phyloP scores from a whole-genome alignment of 2,888 invertebrate species.

The Chaetogeoica ovagalla region DNA sequence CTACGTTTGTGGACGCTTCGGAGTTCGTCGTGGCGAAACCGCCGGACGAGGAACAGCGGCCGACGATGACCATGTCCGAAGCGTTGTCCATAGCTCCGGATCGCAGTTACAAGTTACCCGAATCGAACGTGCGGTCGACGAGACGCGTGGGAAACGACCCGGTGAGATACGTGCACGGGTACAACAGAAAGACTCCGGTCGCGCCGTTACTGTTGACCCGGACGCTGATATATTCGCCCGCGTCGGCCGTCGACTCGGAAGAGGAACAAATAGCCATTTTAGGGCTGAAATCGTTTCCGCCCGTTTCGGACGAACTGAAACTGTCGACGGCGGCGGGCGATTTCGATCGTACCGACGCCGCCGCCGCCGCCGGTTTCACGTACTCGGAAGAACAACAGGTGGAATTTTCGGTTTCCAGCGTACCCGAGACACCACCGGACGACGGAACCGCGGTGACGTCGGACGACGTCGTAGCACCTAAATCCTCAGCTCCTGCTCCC shows the following conservation, averaged over 20 bases:
- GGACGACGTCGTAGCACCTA: too few species aligned
- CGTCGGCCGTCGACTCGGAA: conserved; percentile 29
- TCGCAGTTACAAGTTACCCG: conserved; percentile 63
- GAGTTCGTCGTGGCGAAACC: not conserved
- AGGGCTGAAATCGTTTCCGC: conserved; percentile 47
- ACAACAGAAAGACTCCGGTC: conserved; percentile 22
- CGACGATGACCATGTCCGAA: conserved; percentile 64
- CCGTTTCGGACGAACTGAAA: conserved; percentile 53
- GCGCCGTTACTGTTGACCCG: conserved; percentile 19
- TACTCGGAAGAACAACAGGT: not conserved
- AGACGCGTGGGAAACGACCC: conserved; percentile 34
- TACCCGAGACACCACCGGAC: not conserved
- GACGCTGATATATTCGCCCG: conserved; percentile 34
- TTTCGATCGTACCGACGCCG: conserved; percentile 28
- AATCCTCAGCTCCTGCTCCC: not conserved
- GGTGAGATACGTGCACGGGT: conserved; percentile 43
- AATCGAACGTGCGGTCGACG: not conserved
- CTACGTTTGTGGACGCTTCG: conserved; percentile 56
- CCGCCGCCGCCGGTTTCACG: too few species aligned
- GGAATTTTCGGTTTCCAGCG: conserved; percentile 1
- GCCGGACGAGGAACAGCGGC: conserved; percentile 11
- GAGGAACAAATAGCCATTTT: conserved; percentile 41
- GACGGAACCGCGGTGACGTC: not conserved
- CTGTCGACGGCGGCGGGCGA: conserved; percentile 39
- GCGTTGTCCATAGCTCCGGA: conserved; percentile 76